Evolutionary conservation across 2,888 invertebrate species (phyloP).

Genomic region (Pollenia amentaria): DNA sequence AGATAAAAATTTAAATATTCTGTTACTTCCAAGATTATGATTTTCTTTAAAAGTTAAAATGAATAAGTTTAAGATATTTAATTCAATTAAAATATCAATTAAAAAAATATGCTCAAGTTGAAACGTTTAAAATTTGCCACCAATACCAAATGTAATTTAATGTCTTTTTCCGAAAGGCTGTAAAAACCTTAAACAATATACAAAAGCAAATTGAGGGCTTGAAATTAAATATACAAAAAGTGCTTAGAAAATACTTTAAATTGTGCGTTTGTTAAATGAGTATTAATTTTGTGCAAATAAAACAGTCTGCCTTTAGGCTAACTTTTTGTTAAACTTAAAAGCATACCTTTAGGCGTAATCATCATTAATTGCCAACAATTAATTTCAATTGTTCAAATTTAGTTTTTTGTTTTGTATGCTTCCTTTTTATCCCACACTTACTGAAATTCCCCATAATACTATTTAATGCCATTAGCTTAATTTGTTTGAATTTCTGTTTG

Average conservation of each 20-base stretch:
- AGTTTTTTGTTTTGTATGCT: slow-evolving; percentile 29
- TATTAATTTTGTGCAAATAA: neutral
- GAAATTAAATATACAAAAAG: neutral
- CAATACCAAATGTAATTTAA: no score
- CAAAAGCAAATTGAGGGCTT: neutral
- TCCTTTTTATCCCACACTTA: neutral
- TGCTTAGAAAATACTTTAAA: neutral
- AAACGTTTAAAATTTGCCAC: no score
- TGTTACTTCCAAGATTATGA: no score
- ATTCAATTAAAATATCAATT: no score
- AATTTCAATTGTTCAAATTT: slow-evolving; percentile 70
- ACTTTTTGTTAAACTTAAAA: neutral
- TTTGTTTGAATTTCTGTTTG: slow-evolving; percentile 50
- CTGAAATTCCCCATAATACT: slow-evolving; percentile 56
- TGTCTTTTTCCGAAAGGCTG: neutral
- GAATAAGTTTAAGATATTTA: no score
- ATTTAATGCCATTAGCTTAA: slow-evolving; percentile 71
- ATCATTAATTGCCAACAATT: slow-evolving; percentile 69
- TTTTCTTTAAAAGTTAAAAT: no score
- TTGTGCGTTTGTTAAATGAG: neutral
- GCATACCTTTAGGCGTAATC: slow-evolving; percentile 54
- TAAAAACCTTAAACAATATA: neutral
- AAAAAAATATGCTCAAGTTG: no score
- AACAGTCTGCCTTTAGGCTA: neutral
- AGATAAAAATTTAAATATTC: no score